These are phyloP conservation scores for Rhynchonycteris naso DNA, from an alignment of 2,797 vertebrate species.

Conservation along the genomic window DNA sequence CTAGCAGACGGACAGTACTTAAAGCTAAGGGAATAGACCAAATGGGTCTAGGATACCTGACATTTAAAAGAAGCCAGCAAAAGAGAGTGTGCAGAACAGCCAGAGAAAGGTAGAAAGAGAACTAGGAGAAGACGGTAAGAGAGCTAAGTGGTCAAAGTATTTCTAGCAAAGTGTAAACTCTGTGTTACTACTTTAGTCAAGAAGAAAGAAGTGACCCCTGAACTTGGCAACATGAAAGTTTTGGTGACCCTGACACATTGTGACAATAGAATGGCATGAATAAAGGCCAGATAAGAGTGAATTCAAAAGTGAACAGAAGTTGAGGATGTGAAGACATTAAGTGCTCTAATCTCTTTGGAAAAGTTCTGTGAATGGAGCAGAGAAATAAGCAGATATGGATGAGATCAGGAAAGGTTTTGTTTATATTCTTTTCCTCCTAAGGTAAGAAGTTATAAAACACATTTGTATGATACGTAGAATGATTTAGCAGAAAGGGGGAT, in stretches of 20 bases:
- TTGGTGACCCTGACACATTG: not conserved
- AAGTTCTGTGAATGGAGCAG: slow-evolving; percentile 1
- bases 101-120: not conserved
- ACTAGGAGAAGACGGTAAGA: not conserved
- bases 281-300: not conserved
- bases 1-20: not conserved
- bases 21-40: not conserved
- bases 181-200: not conserved
- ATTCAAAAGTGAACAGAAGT: not conserved
- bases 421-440: slow-evolving; percentile 39
- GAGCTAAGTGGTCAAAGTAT: not conserved
- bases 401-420: not conserved
- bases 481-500: not conserved
- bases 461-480: not conserved
- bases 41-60: not conserved
- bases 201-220: not conserved
- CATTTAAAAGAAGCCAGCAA: not conserved
- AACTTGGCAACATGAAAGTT: not conserved
- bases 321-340: not conserved
- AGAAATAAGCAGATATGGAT: not conserved
- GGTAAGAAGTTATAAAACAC: not conserved
- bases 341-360: not conserved
- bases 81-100: not conserved
- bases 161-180: not conserved
- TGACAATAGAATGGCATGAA: not conserved